A percentile compares a stretch with the other conserved stretches of the same genome.
These are phyloP conservation scores for Notarius lentiginosus DNA, from an alignment of 2,113 vertebrate genomes.

Conservation along the genomic window DNA sequence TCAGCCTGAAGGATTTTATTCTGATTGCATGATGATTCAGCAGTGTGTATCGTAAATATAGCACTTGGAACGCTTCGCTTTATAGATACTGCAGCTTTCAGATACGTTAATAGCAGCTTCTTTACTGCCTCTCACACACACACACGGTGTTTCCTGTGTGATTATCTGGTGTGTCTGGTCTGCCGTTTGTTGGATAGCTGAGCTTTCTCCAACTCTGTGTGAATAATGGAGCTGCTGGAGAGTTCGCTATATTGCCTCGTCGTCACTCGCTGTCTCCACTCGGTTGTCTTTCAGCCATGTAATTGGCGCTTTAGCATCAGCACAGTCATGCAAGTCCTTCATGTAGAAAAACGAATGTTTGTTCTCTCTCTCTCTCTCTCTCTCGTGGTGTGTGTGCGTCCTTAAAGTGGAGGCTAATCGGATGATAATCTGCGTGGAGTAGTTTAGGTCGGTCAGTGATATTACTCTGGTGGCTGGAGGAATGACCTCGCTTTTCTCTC, in stretches of 20 bases:
- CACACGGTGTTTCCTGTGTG: constrained; percentile 18
- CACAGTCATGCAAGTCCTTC: constrained; percentile 3
- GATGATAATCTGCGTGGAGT: not conserved
- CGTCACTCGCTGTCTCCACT: not conserved
- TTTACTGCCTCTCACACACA: not conserved
- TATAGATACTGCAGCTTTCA: not conserved
- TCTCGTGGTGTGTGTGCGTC: not conserved
- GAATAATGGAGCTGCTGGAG: constrained; percentile 6
- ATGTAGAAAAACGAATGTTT: constrained; percentile 19
- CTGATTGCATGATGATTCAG: not conserved
- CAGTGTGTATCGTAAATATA: not conserved
- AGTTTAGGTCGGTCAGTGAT: not conserved
- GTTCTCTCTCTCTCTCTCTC: not conserved
- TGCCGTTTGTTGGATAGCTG: not conserved
- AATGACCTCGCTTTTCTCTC: not conserved
- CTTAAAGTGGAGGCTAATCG: not conserved
- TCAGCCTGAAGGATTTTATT: not conserved
- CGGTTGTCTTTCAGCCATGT: constrained; percentile 7
- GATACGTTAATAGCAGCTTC: not conserved
- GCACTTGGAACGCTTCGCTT: not conserved
- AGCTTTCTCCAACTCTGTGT: not conserved
- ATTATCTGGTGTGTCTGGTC: not conserved
- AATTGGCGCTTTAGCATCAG: constrained; percentile 35
- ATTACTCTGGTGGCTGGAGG: not conserved
- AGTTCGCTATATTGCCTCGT: not conserved